A percentile compares a stretch with the other conserved stretches of the same genome.
These are phyloP conservation scores for Numida meleagris DNA, from an alignment of 2,113 vertebrate species.

Conservation along the genomic window DNA sequence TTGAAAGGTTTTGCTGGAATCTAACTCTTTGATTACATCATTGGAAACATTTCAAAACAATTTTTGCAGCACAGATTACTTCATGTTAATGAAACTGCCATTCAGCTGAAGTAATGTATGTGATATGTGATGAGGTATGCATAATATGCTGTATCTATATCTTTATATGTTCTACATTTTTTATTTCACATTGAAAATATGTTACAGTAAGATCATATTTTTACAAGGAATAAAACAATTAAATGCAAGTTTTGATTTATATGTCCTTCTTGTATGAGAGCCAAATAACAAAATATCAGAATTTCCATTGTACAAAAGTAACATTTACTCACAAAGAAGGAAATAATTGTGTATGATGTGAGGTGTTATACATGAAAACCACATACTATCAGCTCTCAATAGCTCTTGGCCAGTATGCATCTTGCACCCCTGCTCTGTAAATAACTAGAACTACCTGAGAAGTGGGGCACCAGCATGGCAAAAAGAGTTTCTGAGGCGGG, in stretches of 20 bases:
- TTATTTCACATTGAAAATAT: background rate
- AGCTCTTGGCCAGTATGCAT: background rate
- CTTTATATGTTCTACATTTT: background rate
- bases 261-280: background rate
- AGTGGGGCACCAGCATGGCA: background rate
- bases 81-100: background rate
- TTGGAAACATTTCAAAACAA: background rate
- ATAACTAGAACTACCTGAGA: background rate
- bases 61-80: background rate
- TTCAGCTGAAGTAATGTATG: background rate
- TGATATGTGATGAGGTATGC: background rate
- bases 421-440: background rate
- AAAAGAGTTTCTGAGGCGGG: background rate
- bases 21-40: background rate
- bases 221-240: background rate
- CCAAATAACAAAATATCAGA: background rate
- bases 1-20: slow-evolving; percentile 2
- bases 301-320: background rate
- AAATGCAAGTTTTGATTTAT: background rate
- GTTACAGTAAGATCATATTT: background rate
- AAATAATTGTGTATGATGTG: background rate
- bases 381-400: background rate
- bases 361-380: background rate
- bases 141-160: background rate
- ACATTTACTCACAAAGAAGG: background rate